phyloP scores from a whole-genome alignment of 2,797 vertebrate species.

The Adrianichthys oophorus region DNA sequence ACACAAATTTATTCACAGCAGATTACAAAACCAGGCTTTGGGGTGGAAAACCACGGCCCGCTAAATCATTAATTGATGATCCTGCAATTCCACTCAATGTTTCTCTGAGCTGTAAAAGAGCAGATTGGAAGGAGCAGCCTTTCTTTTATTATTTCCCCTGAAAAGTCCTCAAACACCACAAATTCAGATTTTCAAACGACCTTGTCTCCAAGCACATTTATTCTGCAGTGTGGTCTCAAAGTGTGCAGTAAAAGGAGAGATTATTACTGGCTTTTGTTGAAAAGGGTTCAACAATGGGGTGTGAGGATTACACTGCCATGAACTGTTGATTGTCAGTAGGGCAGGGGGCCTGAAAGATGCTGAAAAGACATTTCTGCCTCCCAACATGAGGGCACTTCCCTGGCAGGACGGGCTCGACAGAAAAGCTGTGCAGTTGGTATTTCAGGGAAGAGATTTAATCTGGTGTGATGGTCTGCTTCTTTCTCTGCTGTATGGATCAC shows the following conservation, averaged over 20 bases:
- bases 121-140: conserved; percentile 38
- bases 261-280: conserved; percentile 43
- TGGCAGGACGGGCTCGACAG: conserved; percentile 57
- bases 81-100: conserved; percentile 48
- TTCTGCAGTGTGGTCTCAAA: conserved; percentile 31
- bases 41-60: conserved; percentile 62
- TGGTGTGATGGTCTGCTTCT: conserved; percentile 28
- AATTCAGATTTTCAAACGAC: conserved; percentile 38
- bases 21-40: conserved; percentile 69
- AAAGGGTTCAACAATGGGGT: conserved; percentile 41
- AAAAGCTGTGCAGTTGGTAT: conserved; percentile 38
- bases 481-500: conserved; percentile 17
- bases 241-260: conserved; percentile 17
- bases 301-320: conserved; percentile 54
- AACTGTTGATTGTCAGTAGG: conserved; percentile 33
- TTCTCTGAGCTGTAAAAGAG: conserved; percentile 34
- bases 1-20: conserved; percentile 69
- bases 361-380: conserved; percentile 52
- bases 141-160: conserved; percentile 14
- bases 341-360: conserved; percentile 55
- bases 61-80: conserved; percentile 75
- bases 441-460: conserved; percentile 53
- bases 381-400: conserved; percentile 52
- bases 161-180: conserved; percentile 19
- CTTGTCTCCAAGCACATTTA: conserved; percentile 48